Percentiles rank a stretch among this genome's conserved stretches.
phyloP scores from a whole-genome alignment of 2,113 vertebrate species.

The Nannospalax galili region DNA sequence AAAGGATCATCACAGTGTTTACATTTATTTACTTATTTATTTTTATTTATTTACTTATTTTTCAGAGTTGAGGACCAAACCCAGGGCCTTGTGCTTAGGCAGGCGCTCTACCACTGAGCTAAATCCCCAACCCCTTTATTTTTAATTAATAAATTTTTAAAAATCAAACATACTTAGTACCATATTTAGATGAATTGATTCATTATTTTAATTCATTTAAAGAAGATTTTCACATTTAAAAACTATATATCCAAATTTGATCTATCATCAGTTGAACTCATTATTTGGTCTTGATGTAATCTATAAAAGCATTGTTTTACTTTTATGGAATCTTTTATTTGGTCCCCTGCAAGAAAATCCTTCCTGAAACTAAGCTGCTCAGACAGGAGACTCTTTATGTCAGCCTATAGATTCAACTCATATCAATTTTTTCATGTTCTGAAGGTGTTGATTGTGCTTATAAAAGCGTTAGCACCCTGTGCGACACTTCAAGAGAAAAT shows the following conservation, averaged over 20 bases:
- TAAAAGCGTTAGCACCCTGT: conserved; percentile 62
- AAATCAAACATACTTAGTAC: not conserved
- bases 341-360: not conserved
- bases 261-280: not conserved
- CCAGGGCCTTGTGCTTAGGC: too few relatives aligned
- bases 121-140: not conserved
- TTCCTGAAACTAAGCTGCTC: not conserved
- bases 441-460: conserved; percentile 77
- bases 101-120: too few relatives aligned
- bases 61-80: too few relatives aligned
- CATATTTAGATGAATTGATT: conserved; percentile 22
- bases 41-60: too few relatives aligned
- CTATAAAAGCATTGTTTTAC: not conserved
- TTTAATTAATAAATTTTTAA: conserved; percentile 31
- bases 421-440: conserved; percentile 70
- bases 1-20: not conserved
- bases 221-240: conserved; percentile 28
- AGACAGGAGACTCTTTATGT: conserved; percentile 8
- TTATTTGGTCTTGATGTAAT: not conserved
- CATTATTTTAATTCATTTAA: conserved; percentile 29
- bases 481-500: conserved; percentile 75
- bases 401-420: not conserved
- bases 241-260: not conserved
- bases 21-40: not conserved
- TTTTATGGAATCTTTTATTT: conserved; percentile 42